Percentiles rank a stretch among this genome's conserved stretches.
Conservation (phyloP, 2,888 invertebrate genomes). For the Platycheirus albimanus region DNA sequence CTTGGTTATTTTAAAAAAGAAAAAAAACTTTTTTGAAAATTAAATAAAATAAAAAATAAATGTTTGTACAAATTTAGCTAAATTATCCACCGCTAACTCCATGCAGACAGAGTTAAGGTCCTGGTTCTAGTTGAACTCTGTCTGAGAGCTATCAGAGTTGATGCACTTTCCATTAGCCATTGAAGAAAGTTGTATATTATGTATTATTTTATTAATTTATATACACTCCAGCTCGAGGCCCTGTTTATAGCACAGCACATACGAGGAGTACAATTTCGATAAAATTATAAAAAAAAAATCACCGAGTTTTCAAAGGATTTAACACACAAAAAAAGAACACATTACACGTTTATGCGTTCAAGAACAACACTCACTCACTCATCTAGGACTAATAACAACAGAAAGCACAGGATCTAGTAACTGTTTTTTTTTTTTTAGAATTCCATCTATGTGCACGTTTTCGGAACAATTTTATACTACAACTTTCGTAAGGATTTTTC, state of each 20-base stretch:
- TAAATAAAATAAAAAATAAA: constrained; percentile 51
- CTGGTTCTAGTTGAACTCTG: constrained; percentile 81
- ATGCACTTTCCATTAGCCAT: constrained; percentile 27
- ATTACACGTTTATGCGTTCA: constrained; percentile 25
- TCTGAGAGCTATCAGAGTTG: constrained; percentile 79
- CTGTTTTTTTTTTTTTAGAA: constrained; percentile 1
- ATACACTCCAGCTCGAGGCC: neutral
- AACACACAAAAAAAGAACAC: constrained; percentile 32
- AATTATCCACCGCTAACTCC: constrained; percentile 77
- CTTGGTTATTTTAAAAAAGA: constrained; percentile 11
- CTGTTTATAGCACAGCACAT: no score
- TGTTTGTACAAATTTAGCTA: constrained; percentile 57
- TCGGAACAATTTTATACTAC: constrained; percentile 21
- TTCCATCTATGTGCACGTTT: constrained; percentile 19
- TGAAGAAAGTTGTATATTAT: constrained; percentile 37
- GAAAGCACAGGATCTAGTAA: constrained; percentile 9
- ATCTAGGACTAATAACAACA: constrained; percentile 45
- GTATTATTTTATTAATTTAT: constrained; percentile 29
- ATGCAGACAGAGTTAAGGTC: constrained; percentile 81
- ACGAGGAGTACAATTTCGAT: constrained; percentile 7
- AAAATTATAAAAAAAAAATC: constrained; percentile 17
- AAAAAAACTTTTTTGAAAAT: constrained; percentile 44
- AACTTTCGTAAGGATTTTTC: constrained; percentile 53
- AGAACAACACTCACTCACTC: constrained; percentile 51
- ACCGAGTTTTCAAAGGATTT: neutral